phyloP scores from a whole-genome alignment of 2,797 vertebrate species.

The Diceros bicornis region DNA sequence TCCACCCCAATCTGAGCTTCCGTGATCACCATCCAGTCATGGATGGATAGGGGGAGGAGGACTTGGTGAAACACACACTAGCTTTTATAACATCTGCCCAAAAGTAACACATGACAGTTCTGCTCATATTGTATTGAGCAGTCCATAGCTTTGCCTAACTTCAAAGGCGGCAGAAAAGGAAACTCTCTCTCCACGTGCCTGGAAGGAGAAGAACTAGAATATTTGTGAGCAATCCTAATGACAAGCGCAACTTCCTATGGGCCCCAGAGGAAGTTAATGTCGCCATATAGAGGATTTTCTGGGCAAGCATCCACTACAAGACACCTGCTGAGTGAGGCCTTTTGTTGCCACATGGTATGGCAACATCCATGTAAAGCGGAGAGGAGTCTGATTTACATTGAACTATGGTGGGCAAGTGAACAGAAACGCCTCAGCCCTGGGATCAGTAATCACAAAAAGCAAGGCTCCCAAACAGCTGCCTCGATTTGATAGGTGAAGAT shows the following conservation, averaged over 20 bases:
- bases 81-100: not conserved
- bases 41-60: not conserved
- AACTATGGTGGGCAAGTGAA: not conserved
- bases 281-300: not conserved
- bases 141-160: not conserved
- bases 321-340: not conserved
- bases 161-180: not conserved
- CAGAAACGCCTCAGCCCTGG: not conserved
- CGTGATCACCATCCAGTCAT: not conserved
- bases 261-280: not conserved
- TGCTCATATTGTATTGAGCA: not conserved
- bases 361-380: not conserved
- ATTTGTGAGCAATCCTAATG: not conserved
- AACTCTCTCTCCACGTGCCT: not conserved
- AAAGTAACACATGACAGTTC: not conserved
- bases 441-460: not conserved
- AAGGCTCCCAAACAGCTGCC: not conserved
- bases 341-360: not conserved
- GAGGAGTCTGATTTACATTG: not conserved
- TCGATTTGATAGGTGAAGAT: not conserved
- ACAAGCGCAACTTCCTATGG: not conserved
- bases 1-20: not conserved
- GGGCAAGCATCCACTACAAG: not conserved
- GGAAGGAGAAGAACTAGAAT: not conserved
- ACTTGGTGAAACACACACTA: not conserved